phyloP scores from a whole-genome alignment of 2,113 vertebrate genomes.

The Typhlomys cinereus region DNA sequence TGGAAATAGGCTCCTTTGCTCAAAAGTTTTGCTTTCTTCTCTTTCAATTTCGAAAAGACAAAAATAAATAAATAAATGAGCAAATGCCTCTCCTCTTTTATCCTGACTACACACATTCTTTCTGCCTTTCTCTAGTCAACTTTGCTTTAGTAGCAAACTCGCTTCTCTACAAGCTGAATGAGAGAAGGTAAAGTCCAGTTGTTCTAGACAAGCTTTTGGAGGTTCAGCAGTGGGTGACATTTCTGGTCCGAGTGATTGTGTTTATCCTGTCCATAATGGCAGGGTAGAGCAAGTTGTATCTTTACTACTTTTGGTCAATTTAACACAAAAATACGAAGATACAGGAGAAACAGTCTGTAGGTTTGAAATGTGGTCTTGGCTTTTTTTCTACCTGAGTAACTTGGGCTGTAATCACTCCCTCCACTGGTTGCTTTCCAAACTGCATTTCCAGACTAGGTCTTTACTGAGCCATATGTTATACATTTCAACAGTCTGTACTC shows the following conservation, averaged over 20 bases:
- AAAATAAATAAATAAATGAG: background rate
- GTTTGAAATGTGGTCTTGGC: slow-evolving; percentile 39
- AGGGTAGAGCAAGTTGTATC: slow-evolving; percentile 48
- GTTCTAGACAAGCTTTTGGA: background rate
- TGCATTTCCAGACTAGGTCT: slow-evolving; percentile 1
- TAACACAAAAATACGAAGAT: slow-evolving; percentile 37
- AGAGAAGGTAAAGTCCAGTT: background rate
- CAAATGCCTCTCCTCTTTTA: accelerated
- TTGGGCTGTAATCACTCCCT: slow-evolving; percentile 7
- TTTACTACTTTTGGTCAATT: slow-evolving; percentile 40
- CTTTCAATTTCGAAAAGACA: background rate
- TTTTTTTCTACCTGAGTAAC: slow-evolving; percentile 33
- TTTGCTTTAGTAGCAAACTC: background rate
- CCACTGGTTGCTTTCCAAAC: slow-evolving; percentile 7
- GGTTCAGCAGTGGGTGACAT: background rate
- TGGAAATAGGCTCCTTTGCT: background rate
- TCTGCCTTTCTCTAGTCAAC: background rate
- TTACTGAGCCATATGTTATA: background rate
- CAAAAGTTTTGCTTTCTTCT: slow-evolving; percentile 20
- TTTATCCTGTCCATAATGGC: slow-evolving; percentile 54
- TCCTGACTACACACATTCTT: background rate
- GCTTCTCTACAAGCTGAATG: background rate
- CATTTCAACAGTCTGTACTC: slow-evolving; percentile 7
- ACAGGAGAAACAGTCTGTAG: slow-evolving; percentile 18
- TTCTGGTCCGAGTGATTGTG: background rate